Evolutionary conservation across 2,888 invertebrate genomes (phyloP), one percentile per base, ranked within the genome.

Genomic region (Hirtodrosophila cameraria): DNA sequence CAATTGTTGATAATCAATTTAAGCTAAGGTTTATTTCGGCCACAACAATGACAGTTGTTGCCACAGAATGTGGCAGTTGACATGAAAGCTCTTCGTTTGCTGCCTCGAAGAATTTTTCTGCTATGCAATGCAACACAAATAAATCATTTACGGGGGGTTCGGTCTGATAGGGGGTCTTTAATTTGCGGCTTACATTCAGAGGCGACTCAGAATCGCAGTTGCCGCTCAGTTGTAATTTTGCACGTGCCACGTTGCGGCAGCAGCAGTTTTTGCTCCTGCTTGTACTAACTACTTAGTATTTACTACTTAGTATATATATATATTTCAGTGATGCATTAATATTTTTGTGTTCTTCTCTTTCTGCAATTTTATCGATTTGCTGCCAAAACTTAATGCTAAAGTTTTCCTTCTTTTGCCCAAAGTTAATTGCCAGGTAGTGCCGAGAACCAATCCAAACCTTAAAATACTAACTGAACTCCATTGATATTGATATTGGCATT

Each of bases 1-100:
- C 52, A 50, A 48, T 67, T 61, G 77, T 69, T 86, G 87, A 70
- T 82, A 86, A 83, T 86, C 82, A 86, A 83, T 83, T 83, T 86
- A 63, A n/a, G 58, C 72, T 50, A 50, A 23, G 8, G 23, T 6
- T 8, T 23, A 23, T 23, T 35, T 69, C 62, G 59, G 59, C 61
- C 75, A 65, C 59, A 62, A 62, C n/a, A 79, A 79, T 59, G 73
- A 69, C 79, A 79, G 58, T 72, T 75, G 58, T 72, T 75, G 61
- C 58, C 54, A 27, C 65, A 48, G 50, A 52, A 28, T 53, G 42
- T 57, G 57, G 55, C 81, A 54, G 72, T 85, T 79, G 86, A 82
- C 86, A 86, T 84, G 81, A 72, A 81, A 68, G 16, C 6, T 31
- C 13, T 33, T 15, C 33, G 31, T 16, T 42, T 42, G 54, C 57